These are phyloP conservation scores for Sialis fuliginosa DNA, from an alignment of 2,888 invertebrate genomes.

Conservation along the genomic window DNA sequence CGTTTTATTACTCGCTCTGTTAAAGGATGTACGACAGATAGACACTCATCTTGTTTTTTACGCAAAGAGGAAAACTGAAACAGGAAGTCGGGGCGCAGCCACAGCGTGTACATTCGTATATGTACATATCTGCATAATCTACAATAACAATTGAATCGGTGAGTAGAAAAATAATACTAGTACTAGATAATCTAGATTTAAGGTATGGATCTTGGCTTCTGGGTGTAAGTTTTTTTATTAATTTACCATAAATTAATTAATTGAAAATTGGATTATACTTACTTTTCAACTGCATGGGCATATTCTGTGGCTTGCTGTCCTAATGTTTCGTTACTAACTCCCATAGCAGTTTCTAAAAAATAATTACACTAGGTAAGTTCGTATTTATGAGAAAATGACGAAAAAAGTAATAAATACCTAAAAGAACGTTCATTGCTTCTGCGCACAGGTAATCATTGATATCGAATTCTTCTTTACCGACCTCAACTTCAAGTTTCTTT, in stretches of 20 bases:
- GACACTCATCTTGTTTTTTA: constrained; percentile 11
- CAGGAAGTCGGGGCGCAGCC: constrained; percentile 12
- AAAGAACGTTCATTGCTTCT: constrained; percentile 12
- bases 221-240: no score
- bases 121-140: constrained; percentile 11
- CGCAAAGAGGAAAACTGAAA: constrained; percentile 13
- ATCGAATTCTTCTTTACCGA: constrained; percentile 13
- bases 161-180: no score
- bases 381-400: neutral
- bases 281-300: constrained; percentile 13
- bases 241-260: neutral
- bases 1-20: constrained; percentile 12
- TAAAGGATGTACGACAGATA: constrained; percentile 11
- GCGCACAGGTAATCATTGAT: constrained; percentile 11
- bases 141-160: constrained; percentile 1
- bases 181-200: no score
- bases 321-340: constrained; percentile 14
- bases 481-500: constrained; percentile 8
- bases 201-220: no score
- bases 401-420: constrained; percentile 10
- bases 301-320: constrained; percentile 12
- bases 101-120: constrained; percentile 11
- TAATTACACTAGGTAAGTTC: neutral
- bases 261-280: constrained; percentile 8
- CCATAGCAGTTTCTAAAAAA: constrained; percentile 13